These are phyloP conservation scores for Turritopsis dohrnii DNA, from an alignment of 30 jellyfish, hydroid and myxozoan genomes.

Conservation along the genomic window DNA sequence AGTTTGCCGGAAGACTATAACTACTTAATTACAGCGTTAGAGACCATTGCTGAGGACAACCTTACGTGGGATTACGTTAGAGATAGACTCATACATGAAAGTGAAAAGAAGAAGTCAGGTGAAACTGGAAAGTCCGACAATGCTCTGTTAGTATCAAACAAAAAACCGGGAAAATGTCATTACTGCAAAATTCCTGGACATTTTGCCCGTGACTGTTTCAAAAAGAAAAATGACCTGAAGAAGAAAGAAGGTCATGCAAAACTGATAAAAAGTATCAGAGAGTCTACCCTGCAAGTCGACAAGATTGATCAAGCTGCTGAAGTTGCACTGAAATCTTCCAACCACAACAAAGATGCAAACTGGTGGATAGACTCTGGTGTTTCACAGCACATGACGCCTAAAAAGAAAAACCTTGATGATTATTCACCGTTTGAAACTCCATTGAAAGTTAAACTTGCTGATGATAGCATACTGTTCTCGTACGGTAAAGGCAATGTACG, in stretches of 20 bases:
- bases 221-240: slow-evolving; percentile 29
- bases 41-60: slow-evolving; percentile 38
- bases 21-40: slow-evolving; percentile 43
- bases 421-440: too few species aligned
- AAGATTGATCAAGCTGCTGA: too few species aligned
- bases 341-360: too few species aligned
- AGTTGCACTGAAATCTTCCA: too few species aligned
- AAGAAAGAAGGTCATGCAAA: slow-evolving; percentile 2
- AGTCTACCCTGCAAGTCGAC: too few species aligned
- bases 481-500: too few species aligned
- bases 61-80: too few species aligned
- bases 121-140: background rate
- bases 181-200: slow-evolving; percentile 49
- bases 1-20: slow-evolving; percentile 44
- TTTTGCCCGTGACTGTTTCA: slow-evolving; percentile 39
- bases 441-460: too few species aligned
- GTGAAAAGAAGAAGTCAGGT: slow-evolving; percentile 14
- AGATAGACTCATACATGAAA: slow-evolving; percentile 17
- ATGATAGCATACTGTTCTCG: too few species aligned
- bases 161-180: slow-evolving; percentile 21
- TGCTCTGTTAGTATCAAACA: background rate
- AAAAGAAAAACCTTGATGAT: too few species aligned
- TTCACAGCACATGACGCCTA: background rate
- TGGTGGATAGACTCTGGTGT: slow-evolving; percentile 10
- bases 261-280: background rate